A percentile compares a stretch with the other conserved stretches of the same genome.
phyloP scores from a whole-genome alignment of 2,113 vertebrate genomes.

The Oreochromis niloticus region DNA sequence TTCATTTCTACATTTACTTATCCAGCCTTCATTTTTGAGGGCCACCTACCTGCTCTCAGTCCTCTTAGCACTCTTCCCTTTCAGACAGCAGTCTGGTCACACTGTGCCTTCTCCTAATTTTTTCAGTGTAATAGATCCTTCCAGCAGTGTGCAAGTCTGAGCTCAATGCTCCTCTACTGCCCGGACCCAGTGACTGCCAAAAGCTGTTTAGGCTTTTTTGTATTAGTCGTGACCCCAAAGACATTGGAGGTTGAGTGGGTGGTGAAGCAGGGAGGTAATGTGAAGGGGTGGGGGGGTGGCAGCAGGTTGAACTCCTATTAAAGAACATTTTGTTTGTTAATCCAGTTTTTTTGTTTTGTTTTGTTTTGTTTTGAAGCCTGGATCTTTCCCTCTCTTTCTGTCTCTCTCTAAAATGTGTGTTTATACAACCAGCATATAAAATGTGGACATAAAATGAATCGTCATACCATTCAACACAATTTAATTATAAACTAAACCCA shows the following conservation, averaged over 20 bases:
- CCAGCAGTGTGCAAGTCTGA: slow-evolving; percentile 21
- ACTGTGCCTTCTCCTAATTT: slow-evolving; percentile 54
- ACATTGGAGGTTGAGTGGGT: slow-evolving; percentile 47
- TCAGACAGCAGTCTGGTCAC: slow-evolving; percentile 54
- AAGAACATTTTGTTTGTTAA: neutral
- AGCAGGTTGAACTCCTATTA: slow-evolving; percentile 31
- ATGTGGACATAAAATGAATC: neutral
- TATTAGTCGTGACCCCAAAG: slow-evolving; percentile 50
- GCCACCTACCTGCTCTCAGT: slow-evolving; percentile 69
- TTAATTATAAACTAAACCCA: neutral
- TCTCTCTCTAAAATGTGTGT: neutral
- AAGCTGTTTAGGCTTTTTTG: slow-evolving; percentile 58
- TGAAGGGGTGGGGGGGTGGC: slow-evolving; percentile 11
- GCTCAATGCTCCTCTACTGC: slow-evolving; percentile 52
- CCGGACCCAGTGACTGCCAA: slow-evolving; percentile 49
- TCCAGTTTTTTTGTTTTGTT: neutral
- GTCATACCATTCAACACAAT: neutral
- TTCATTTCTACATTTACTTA: slow-evolving; percentile 5
- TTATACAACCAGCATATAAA: neutral
- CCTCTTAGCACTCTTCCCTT: slow-evolving; percentile 49
- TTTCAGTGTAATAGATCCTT: slow-evolving; percentile 71
- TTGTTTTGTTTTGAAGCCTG: neutral
- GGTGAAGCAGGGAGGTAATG: neutral
- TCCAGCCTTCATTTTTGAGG: neutral
- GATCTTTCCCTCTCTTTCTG: neutral